Percentiles rank a stretch among this genome's conserved stretches.
Evolutionary conservation across 2,113 vertebrate genomes (phyloP).

Genomic region (Colossoma macropomum): DNA sequence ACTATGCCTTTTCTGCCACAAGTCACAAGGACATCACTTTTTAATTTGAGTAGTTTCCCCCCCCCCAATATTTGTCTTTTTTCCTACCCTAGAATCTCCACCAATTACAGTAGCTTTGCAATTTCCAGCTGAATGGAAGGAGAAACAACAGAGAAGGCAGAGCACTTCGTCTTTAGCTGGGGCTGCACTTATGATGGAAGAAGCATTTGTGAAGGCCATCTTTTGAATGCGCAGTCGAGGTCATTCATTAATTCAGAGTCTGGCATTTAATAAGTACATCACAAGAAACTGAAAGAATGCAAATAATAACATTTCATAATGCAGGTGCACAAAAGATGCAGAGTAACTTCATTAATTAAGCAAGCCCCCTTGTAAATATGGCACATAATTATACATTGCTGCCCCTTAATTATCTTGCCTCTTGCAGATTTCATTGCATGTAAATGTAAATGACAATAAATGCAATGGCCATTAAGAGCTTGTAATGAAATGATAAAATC

Average conservation of each 20-base stretch:
- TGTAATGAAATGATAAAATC: slow-evolving; percentile 59
- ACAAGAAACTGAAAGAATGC: slow-evolving; percentile 93
- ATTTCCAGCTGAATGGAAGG: slow-evolving; percentile 55
- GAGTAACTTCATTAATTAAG: slow-evolving; percentile 94
- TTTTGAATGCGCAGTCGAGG: slow-evolving; percentile 80
- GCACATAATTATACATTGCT: slow-evolving; percentile 92
- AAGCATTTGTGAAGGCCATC: slow-evolving; percentile 76
- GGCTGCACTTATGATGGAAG: slow-evolving; percentile 52
- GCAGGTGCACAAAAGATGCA: slow-evolving; percentile 87
- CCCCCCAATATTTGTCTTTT: slow-evolving; percentile 36
- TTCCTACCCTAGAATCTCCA: slow-evolving; percentile 41
- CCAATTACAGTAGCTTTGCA: slow-evolving; percentile 55
- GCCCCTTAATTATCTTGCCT: slow-evolving; percentile 91
- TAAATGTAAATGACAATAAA: slow-evolving; percentile 94
- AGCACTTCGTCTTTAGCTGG: slow-evolving; percentile 46
- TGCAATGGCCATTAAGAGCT: slow-evolving; percentile 90
- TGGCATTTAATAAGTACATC: slow-evolving; percentile 91
- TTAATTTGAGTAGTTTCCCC: slow-evolving; percentile 39
- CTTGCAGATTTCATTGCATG: slow-evolving; percentile 93
- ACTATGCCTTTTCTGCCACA: slow-evolving; percentile 32
- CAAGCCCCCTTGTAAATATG: slow-evolving; percentile 92
- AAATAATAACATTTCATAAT: slow-evolving; percentile 91
- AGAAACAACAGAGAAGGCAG: slow-evolving; percentile 49
- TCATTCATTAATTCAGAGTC: slow-evolving; percentile 89
- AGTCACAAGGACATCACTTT: slow-evolving; percentile 51